Evolutionary conservation across 1,140 invertebrate species (phyloP).

Genomic region (Anastatus disparis): DNA sequence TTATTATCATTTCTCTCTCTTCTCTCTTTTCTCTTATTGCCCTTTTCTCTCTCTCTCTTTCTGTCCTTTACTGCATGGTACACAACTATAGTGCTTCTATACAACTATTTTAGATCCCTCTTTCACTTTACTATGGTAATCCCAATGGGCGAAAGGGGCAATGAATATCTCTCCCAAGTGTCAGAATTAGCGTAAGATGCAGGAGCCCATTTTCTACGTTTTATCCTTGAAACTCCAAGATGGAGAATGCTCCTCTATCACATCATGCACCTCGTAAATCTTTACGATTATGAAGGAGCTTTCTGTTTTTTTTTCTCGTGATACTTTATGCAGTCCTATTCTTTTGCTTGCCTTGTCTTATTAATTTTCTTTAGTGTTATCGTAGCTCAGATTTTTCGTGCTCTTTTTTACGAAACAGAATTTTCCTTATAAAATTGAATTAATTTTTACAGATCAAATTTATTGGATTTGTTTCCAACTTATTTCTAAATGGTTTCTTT

Average conservation of each 20-base stretch:
- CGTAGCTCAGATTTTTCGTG: neutral
- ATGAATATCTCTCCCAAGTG: constrained; percentile 42
- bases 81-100: too few species aligned
- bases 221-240: constrained; percentile 8
- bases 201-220: neutral
- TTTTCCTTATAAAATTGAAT: too few species aligned
- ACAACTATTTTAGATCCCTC: neutral
- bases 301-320: neutral
- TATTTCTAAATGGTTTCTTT: too few species aligned
- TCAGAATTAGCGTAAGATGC: constrained; percentile 37
- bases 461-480: too few species aligned
- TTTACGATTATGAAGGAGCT: constrained; percentile 5
- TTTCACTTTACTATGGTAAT: neutral
- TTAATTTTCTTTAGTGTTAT: neutral
- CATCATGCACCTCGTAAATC: constrained; percentile 33
- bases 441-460: too few species aligned
- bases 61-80: too few species aligned
- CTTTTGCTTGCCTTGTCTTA: neutral
- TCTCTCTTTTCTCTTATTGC: neutral
- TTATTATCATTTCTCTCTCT: constrained; percentile 16
- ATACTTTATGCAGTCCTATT: neutral
- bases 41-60: neutral
- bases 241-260: constrained; percentile 22
- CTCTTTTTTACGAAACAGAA: too few species aligned
- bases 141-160: constrained; percentile 19